Conservation (phyloP, 1,140 invertebrate species). For the Drosophila fuyamai region DNA sequence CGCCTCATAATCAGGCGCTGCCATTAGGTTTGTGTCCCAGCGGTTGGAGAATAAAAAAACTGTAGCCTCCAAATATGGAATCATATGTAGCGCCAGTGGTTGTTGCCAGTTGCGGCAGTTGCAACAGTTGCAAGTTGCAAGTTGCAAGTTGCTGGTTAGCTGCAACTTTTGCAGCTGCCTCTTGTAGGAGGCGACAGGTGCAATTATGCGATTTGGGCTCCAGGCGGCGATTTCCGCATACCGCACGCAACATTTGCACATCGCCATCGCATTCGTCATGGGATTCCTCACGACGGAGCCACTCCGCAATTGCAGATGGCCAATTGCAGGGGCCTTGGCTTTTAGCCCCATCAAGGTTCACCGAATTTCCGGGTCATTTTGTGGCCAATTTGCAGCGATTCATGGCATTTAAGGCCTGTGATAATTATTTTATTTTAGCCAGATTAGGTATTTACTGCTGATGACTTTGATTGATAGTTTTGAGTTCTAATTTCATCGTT, state of each 20-base stretch:
- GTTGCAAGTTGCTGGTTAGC: slow-evolving; percentile 12
- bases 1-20: slow-evolving; percentile 64
- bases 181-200: slow-evolving; percentile 77
- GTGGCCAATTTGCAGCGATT: background rate
- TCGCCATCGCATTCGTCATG: slow-evolving; percentile 29
- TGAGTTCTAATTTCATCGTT: no score
- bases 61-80: slow-evolving; percentile 62
- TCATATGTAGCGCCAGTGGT: slow-evolving; percentile 60
- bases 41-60: slow-evolving; percentile 15
- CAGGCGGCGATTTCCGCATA: slow-evolving; percentile 71
- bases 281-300: background rate
- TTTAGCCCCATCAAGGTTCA: background rate
- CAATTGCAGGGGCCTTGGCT: background rate
- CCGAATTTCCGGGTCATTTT: background rate
- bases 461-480: no score
- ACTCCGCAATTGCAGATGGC: background rate
- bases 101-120: slow-evolving; percentile 17
- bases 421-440: no score
- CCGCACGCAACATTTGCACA: slow-evolving; percentile 46
- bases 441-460: no score
- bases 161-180: slow-evolving; percentile 48
- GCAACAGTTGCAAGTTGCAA: background rate
- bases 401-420: background rate
- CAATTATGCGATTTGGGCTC: slow-evolving; percentile 56
- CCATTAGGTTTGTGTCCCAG: slow-evolving; percentile 63